A percentile compares a stretch with the other conserved stretches of the same genome.
These are phyloP conservation scores for Micropoecilia bifurca DNA, from an alignment of 2,797 vertebrate species.

Conservation along the genomic window DNA sequence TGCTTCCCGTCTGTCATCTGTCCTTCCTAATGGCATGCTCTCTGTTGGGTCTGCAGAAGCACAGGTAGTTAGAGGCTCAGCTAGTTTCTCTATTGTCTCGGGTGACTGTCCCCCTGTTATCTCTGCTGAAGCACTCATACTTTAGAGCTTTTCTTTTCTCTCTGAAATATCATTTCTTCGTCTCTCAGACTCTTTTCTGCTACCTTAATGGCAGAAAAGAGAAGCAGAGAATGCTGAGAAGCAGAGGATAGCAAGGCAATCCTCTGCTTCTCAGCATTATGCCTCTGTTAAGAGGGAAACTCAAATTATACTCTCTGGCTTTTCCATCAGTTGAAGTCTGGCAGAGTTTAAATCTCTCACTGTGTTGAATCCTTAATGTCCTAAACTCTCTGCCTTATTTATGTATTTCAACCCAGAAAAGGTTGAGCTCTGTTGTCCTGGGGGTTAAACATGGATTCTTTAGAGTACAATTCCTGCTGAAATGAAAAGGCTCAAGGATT, in stretches of 20 bases:
- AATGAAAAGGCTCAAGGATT: not conserved
- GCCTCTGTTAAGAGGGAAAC: not conserved
- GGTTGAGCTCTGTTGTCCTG: not conserved
- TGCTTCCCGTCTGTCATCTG: slow-evolving; percentile 60
- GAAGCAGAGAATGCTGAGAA: no score
- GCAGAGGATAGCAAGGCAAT: slow-evolving; percentile 26
- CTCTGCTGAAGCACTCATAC: slow-evolving; percentile 48
- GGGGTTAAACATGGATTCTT: not conserved
- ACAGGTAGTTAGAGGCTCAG: slow-evolving; percentile 70
- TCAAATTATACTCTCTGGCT: not conserved
- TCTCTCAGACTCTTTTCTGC: slow-evolving; percentile 19
- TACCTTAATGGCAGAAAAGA: slow-evolving; percentile 40
- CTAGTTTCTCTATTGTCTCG: slow-evolving; percentile 30
- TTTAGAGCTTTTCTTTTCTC: slow-evolving; percentile 67
- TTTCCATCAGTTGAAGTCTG: not conserved
- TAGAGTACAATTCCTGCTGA: not conserved
- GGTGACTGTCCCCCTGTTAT: slow-evolving; percentile 61
- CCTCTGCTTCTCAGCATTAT: not conserved
- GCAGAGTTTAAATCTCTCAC: not conserved
- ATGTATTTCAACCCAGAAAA: not conserved
- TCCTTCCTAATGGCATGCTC: slow-evolving; percentile 63
- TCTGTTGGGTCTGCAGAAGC: slow-evolving; percentile 31
- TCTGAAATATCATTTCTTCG: slow-evolving; percentile 37
- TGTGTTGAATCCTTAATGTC: not conserved
- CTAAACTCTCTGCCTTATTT: not conserved